These are phyloP conservation scores for Phyllotreta striolata DNA, from an alignment of 2,888 invertebrate species.

Conservation along the genomic window DNA sequence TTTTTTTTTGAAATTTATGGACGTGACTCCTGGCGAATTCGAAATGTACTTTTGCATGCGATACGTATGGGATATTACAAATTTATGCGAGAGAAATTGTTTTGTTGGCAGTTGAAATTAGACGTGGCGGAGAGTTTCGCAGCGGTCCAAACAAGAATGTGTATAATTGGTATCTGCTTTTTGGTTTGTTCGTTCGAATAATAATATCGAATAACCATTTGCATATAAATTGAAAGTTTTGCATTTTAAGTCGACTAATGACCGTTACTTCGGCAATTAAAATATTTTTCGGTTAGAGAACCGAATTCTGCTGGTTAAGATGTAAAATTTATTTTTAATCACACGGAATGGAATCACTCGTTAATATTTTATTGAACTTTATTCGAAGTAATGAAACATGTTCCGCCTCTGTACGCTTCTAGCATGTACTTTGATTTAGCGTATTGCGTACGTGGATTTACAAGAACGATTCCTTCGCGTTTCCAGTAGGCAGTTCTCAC, in stretches of 20 bases:
- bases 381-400: too few relatives aligned
- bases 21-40: background rate
- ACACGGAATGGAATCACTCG: too few relatives aligned
- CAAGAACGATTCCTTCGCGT: conserved; percentile 34
- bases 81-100: conserved; percentile 20
- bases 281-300: conserved; percentile 28
- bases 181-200: conserved; percentile 44
- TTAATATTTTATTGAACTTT: too few relatives aligned
- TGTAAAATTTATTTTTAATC: too few relatives aligned
- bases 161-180: conserved; percentile 9
- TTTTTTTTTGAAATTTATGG: too few relatives aligned
- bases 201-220: conserved; percentile 52
- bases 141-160: conserved; percentile 25
- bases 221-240: conserved; percentile 56
- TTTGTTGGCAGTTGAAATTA: conserved; percentile 35
- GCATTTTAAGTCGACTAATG: conserved; percentile 47
- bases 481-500: conserved; percentile 40
- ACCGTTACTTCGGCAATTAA: conserved; percentile 45
- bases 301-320: background rate
- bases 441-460: conserved; percentile 30
- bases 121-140: conserved; percentile 1
- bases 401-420: too few relatives aligned
- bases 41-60: conserved; percentile 2
- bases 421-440: too few relatives aligned
- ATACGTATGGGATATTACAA: background rate